Evolutionary conservation across 30 jellyfish, hydroid and myxozoan genomes (phyloP).

Genomic region (Hydractinia echinata): DNA sequence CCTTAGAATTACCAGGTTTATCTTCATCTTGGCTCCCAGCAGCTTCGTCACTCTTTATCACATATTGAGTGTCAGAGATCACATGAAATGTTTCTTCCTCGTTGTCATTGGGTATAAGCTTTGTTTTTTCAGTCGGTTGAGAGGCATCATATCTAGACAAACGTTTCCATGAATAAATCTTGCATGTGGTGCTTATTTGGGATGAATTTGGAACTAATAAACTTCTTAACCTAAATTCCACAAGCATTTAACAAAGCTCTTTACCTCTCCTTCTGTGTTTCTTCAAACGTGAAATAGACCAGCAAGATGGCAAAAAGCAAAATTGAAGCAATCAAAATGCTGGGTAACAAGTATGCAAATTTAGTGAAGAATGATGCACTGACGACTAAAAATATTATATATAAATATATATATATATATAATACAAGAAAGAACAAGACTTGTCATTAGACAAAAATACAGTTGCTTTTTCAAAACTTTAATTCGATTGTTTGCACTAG

Average conservation of each 20-base stretch:
- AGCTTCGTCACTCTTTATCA: not conserved
- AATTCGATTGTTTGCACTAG: no score
- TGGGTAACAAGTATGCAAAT: conserved; percentile 64
- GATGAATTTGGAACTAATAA: not conserved
- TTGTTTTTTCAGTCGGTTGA: not conserved
- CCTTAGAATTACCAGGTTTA: not conserved
- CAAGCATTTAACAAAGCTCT: not conserved
- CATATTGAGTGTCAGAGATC: not conserved
- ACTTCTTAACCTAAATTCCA: not conserved
- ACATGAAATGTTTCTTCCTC: conserved; percentile 3
- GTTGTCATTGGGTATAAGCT: conserved; percentile 7
- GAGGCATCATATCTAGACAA: not conserved
- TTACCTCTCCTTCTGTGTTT: conserved; percentile 52
- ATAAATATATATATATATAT: not conserved
- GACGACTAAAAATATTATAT: conserved; percentile 36
- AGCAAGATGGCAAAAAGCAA: conserved; percentile 58
- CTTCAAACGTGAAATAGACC: conserved; percentile 54
- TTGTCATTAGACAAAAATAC: not conserved
- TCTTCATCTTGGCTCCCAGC: not conserved
- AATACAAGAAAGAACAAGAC: not conserved
- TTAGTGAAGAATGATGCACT: conserved; percentile 42
- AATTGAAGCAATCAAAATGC: conserved; percentile 41
- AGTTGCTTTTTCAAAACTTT: no score
- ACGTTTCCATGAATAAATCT: not conserved
- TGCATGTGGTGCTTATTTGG: not conserved